phyloP scores from a whole-genome alignment of 2,113 vertebrate genomes.

The Cnemophilus loriae region DNA sequence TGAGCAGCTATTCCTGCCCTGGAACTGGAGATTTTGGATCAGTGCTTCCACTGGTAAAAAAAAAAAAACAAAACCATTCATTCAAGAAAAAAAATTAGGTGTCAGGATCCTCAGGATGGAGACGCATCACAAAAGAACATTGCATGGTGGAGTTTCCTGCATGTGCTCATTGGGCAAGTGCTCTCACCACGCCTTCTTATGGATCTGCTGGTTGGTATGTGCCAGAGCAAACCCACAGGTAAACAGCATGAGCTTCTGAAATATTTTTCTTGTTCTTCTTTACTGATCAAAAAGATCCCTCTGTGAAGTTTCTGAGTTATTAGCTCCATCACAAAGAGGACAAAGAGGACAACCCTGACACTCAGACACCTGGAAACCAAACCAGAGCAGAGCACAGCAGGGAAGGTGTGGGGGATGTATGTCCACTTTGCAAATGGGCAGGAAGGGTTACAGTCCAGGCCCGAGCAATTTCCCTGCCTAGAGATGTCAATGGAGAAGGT shows the following conservation, averaged over 20 bases:
- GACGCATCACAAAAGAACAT: not conserved
- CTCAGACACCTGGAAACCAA: not conserved
- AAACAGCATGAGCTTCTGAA: not conserved
- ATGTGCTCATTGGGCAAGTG: not conserved
- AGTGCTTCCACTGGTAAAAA: not conserved
- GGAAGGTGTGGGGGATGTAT: not conserved
- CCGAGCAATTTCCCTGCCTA: not conserved
- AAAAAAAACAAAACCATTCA: too few relatives aligned
- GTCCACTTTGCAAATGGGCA: not conserved
- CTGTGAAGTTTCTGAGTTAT: not conserved
- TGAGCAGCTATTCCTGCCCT: not conserved
- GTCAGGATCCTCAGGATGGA: not conserved
- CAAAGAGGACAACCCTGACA: not conserved
- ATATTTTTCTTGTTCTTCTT: not conserved
- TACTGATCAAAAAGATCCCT: not conserved
- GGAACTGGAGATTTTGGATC: not conserved
- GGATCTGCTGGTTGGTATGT: not conserved
- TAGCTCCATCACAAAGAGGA: not conserved
- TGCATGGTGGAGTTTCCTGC: not conserved
- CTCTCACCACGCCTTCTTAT: not conserved
- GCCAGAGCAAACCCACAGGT: not conserved
- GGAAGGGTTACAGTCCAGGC: not conserved
- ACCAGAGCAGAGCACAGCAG: not conserved
- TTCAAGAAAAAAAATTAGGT: not conserved
- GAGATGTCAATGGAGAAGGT: not conserved